Base-by-base conservation (phyloP, 1,140 invertebrate species). In the Dryas iulia region DNA sequence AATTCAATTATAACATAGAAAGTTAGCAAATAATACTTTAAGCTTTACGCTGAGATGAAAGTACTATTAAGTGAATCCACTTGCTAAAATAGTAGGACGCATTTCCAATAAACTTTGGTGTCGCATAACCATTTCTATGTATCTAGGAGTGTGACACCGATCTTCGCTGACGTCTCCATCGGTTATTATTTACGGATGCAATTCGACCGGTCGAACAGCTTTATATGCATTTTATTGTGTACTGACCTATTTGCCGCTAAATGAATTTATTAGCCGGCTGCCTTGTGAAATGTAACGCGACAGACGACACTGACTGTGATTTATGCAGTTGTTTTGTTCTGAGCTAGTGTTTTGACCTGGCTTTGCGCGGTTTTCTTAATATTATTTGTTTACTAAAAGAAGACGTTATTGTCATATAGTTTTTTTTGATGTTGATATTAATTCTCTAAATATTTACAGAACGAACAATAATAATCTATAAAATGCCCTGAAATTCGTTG, bases 161-260 rank as follows among this genome's bases (percentile, higher is more conserved):
- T 73, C 47, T 57, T 21, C 54, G 62, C 18, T 65, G 61, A 59
- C 59, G 56, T 33, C 54, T 66, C 23, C 31, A 66, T 57, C 53
- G 25, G 35, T 65, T 65, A 66, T 68, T 72, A 72, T 74, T 73
- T 72, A 77, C 72, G 75, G 66, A 73, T 73, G 64, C 75, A 75
- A 72, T 71, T 71, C 71, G 67, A 69, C 71, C 63, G 58, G 69
- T 21, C 39, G 23, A 53, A 63, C 71, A 63, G 56, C 60, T 69
- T 73, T 69, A 72, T 71, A 71, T 69, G 63, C 68, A 70, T 71
- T 72, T 68, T 69, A 73, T 73, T 76, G 62, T 66, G 61, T 65
- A 62, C 63, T 69, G 76, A 78, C 76, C 76, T 67, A 71, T 73
- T 74, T 72, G 57, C 26, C 24, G 30, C 28, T 61, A 54, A 63